Conservation (phyloP, 30 jellyfish, hydroid and myxozoan species). For the Morbakka virulenta region DNA sequence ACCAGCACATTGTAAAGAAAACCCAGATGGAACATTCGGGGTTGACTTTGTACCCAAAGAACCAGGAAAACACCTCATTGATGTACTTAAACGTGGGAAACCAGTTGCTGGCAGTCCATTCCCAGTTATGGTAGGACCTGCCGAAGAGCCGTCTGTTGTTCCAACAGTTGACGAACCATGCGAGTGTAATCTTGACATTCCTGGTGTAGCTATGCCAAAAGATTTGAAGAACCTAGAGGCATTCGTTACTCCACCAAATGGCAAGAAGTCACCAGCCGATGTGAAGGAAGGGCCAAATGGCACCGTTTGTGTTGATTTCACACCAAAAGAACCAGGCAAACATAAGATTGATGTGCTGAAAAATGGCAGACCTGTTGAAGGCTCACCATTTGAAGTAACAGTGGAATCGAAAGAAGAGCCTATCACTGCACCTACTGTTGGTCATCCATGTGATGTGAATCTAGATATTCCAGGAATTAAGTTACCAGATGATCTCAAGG, state of each 20-base stretch:
- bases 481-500: conserved; percentile 40
- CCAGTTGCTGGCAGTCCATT: conserved; percentile 97
- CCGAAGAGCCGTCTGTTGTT: conserved; percentile 60
- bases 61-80: conserved; percentile 90
- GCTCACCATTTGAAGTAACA: conserved; percentile 56
- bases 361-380: conserved; percentile 57
- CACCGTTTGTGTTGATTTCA: conserved; percentile 57
- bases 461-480: conserved; percentile 27
- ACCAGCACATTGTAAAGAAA: conserved; percentile 67
- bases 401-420: conserved; percentile 53
- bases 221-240: conserved; percentile 83
- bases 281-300: conserved; percentile 55
- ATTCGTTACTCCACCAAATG: conserved; percentile 80
- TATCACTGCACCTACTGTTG: conserved; percentile 28
- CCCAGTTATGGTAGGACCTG: conserved; percentile 76
- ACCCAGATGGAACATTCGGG: conserved; percentile 85
- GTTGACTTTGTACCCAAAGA: conserved; percentile 80
- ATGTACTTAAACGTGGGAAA: conserved; percentile 74
- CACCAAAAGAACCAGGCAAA: conserved; percentile 76
- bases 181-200: conserved; percentile 85
- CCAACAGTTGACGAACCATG: conserved; percentile 94
- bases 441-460: conserved; percentile 39
- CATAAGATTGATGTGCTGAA: conserved; percentile 61
- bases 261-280: conserved; percentile 51
- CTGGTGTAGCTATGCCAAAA: conserved; percentile 76